Evolutionary conservation across 2,797 vertebrate species (phyloP), one percentile per base, ranked within the genome.

Genomic region (Thripadectes ignobilis): DNA sequence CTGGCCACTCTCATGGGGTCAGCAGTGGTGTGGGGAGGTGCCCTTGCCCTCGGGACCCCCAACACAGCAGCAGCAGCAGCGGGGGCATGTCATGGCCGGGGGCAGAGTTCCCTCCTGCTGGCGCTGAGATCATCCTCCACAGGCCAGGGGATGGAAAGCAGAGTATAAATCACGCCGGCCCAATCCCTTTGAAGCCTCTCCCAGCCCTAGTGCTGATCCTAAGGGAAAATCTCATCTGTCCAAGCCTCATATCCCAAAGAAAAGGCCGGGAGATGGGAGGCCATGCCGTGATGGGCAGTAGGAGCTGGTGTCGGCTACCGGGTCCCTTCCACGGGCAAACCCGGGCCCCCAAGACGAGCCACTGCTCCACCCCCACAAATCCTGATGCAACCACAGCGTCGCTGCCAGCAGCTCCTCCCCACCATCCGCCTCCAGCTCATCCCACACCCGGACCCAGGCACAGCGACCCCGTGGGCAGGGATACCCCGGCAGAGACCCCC

Each of bases 321-420:
- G 4, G 43, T 41, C 84, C 72, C 38, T 24, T 9, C 17, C 32
- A 8, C 0, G 3, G 77, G 6, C 41, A 15, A 49, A 85, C 34
- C 43, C 7, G 1, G 7, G 20, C 29, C 55, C 30, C 34, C 19
- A 2, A 9, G 17, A 34, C 0, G 2, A 86, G 58, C 54, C 89
- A 13, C 77, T 4, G 34, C 85, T 94, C 89, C 94, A 68, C 85
- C 82, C 92, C 85, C 55, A 0, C 68, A 55, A 59, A 58, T 68
- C 92, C 92, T 95, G 95, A 96, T 85, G 95, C 90, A 96, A 90
- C 69, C 57, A 0, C 2, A 6, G 71, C 45, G 29, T 24, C 1
- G 9, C 74, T 85, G 88, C 91, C 93, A 92, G 67, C 52, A 0
- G 76, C 93, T 96, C 95, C 93, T 96, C 93, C 95, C 57, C 65